Evolutionary conservation across 2,888 invertebrate genomes (phyloP), one percentile per base, ranked within the genome.

Genomic region (Odontocerum albicorne): DNA sequence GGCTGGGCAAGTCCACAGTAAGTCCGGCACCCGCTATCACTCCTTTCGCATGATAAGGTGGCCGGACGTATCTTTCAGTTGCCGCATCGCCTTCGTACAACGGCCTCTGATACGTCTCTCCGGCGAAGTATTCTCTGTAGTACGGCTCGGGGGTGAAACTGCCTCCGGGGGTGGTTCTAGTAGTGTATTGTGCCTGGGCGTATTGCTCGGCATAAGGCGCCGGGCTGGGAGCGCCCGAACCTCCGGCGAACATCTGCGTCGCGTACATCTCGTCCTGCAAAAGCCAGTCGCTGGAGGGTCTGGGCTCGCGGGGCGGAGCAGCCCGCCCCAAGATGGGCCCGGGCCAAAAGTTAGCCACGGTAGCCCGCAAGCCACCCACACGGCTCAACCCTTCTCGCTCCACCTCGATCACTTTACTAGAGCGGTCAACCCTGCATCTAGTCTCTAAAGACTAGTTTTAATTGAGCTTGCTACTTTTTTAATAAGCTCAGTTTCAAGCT

Each of bases 1-100:
- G 94, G 65, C 94, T 94, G 20, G 96, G 95, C 69, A 96, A 84
- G 77, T 96, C 96, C 68, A 94, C 94, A 46, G 93, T 92, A 64
- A 94, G 85, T 36, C 91, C 92, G 62, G 87, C 87, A 55, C 86
- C 86, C 63, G 85, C 84, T 68, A 90, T 82, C 68, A 86, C 81
- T 67, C 86, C 81, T 76, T 87, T 81, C 68, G 85, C 83, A 67
- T 87, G 87, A 73, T 88, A 88, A 62, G 84, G 81, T 66, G 84
- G 84, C 31, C 85, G 80, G 39, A 83, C 83, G 67, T 87, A 87
- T 64, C 87, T 75, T 68, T 87, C 86, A 62, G 84, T 84, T 68
- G 82, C 82, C 64, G 79, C 79, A 45, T 79, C 75, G 62, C 80
- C 80, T 55, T 73, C 77, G 65, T 83, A 83, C 43, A 52, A 80